Base-by-base conservation (phyloP, 2,113 vertebrate species). In the Carollia perspicillata region DNA sequence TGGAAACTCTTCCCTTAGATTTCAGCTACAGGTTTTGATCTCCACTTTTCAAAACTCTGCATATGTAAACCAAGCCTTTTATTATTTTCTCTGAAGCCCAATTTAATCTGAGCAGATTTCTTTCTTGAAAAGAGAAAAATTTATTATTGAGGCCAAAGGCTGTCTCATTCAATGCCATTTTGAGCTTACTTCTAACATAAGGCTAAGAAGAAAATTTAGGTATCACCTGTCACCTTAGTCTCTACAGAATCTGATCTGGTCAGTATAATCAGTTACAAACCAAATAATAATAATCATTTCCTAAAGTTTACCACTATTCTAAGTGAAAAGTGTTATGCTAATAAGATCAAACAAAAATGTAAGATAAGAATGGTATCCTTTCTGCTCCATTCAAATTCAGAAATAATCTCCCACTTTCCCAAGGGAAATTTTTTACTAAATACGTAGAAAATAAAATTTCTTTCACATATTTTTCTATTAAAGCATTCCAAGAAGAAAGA, bases 321-420 rank as follows among this genome's bases (percentile, higher is more conserved):
- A 77, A 97, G 63, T 92, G 35, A 92, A 94, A 95, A 97, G 1
- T 16, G 91, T 68, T 84, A 58, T 60, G 33, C 49, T 72, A 93
- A 71, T 81, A 91, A 89, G 23, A 78, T 83, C 35, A 55, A 68
- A 87, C 22, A 87, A 91, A 85, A 93, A 75, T 75, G 87, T 92
- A 74, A 75, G 10, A 51, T 30, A 78, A n/a, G n/a, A n/a, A n/a
- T n/a, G n/a, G n/a, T n/a, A 0, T 33, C 44, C 12, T 22, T 68
- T 92, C n/a, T 89, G 17, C 26, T 93, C 30, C 89, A 78, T 75
- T 91, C 42, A 87, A 40, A 89, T 68, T 69, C n/a, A 72, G 74
- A 95, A 93, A 66, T 3, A 94, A 33, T 2, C n/a, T 81, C n/a
- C 14, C 16, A 72, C 92, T 92, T 92, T 84, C 23, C 40, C 55